phyloP scores from a whole-genome alignment of 1,140 invertebrate species.

The Lethocerus indicus region DNA sequence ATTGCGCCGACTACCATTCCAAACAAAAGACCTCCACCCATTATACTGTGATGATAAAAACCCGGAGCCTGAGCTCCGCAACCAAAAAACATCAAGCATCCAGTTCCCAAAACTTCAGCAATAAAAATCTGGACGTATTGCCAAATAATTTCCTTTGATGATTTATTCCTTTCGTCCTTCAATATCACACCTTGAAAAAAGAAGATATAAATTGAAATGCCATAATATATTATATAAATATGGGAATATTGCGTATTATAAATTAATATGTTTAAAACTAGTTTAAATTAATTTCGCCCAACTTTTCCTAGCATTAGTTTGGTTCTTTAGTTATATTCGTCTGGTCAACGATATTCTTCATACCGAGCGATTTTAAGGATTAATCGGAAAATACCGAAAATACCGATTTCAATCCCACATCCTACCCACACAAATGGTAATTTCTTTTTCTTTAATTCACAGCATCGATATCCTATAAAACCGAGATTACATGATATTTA shows the following conservation, averaged over 20 bases:
- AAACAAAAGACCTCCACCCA: slow-evolving; percentile 15
- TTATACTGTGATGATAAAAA: background rate
- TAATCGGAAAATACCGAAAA: no score
- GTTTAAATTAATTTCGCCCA: slow-evolving; percentile 1
- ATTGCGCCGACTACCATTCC: slow-evolving; percentile 14
- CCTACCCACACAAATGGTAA: no score
- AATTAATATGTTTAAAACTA: background rate
- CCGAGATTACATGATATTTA: no score
- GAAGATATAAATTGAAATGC: background rate
- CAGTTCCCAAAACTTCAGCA: slow-evolving; percentile 18
- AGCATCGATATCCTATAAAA: no score
- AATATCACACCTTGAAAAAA: background rate
- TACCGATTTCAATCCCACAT: no score
- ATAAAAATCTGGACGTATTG: slow-evolving; percentile 10
- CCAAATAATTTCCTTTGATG: background rate
- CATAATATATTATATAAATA: background rate
- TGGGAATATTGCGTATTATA: background rate
- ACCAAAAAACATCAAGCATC: slow-evolving; percentile 18
- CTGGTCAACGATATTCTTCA: no score
- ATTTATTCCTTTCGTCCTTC: background rate
- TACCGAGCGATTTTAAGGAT: no score
- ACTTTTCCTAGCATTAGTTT: no score
- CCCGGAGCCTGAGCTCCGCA: slow-evolving; percentile 16
- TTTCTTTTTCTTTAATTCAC: no score
- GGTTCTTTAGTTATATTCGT: no score